Percentiles rank a stretch among this genome's conserved stretches.
Conservation (phyloP, 2,888 invertebrate species). For the Drosophila leonis region DNA sequence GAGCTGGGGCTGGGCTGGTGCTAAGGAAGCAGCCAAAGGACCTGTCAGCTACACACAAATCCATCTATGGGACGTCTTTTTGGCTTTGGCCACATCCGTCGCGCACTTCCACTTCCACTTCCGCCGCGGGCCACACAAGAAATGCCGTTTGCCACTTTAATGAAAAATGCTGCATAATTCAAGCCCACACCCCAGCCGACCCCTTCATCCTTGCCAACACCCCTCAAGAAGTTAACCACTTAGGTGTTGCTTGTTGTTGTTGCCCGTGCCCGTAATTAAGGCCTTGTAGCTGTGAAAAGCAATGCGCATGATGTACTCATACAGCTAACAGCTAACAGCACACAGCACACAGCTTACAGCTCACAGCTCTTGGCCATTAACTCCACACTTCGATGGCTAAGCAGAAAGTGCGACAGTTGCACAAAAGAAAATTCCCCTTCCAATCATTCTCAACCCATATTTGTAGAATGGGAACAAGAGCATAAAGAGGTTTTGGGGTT, state of each 20-base stretch:
- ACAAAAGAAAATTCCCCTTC: slow-evolving; percentile 34
- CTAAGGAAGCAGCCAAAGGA: slow-evolving; percentile 27
- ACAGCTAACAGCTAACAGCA: slow-evolving; percentile 34
- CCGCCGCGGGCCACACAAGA: slow-evolving; percentile 48
- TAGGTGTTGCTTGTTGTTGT: slow-evolving; percentile 23
- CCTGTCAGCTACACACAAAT: slow-evolving; percentile 59
- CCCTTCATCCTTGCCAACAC: background rate
- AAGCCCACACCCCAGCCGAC: background rate
- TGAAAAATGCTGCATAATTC: slow-evolving; percentile 78
- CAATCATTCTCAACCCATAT: background rate
- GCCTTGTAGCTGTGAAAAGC: slow-evolving; percentile 48
- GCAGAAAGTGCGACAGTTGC: slow-evolving; percentile 64
- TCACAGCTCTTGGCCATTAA: slow-evolving; percentile 66
- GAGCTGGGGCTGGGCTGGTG: background rate
- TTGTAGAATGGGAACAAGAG: slow-evolving; percentile 2
- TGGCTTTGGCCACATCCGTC: slow-evolving; percentile 54
- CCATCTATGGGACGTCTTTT: slow-evolving; percentile 56
- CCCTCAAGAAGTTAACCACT: slow-evolving; percentile 33
- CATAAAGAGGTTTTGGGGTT: background rate
- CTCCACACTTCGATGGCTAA: slow-evolving; percentile 77
- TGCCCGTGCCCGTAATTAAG: slow-evolving; percentile 64
- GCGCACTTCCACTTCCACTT: slow-evolving; percentile 42
- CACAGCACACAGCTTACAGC: slow-evolving; percentile 33
- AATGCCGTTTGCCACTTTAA: slow-evolving; percentile 65
- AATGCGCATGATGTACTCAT: slow-evolving; percentile 41